Percentiles rank a stretch among this genome's conserved stretches.
These are phyloP conservation scores for Orthosia gothica DNA, from an alignment of 2,888 invertebrate genomes.

Conservation along the genomic window DNA sequence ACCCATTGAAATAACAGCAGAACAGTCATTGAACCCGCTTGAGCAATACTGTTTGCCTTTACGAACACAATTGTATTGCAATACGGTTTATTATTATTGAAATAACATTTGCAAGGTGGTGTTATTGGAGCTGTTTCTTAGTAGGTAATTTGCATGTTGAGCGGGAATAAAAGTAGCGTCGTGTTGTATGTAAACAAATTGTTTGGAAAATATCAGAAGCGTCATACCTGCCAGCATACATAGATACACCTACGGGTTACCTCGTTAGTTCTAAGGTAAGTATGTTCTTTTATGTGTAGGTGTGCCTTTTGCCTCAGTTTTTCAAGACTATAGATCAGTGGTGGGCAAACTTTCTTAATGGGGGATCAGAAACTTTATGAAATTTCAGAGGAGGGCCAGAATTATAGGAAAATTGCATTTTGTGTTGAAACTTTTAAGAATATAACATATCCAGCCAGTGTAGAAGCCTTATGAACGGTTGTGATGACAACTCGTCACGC, in stretches of 20 bases:
- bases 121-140: slow-evolving; percentile 13
- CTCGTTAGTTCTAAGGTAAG: no score
- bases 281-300: no score
- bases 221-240: background rate
- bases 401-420: no score
- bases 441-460: no score
- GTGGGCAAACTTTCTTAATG: no score
- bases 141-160: slow-evolving; percentile 35
- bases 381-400: no score
- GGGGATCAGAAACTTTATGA: no score
- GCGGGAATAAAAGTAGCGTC: slow-evolving; percentile 10
- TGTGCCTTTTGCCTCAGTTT: no score
- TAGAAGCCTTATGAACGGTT: no score
- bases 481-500: no score
- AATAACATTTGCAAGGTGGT: slow-evolving; percentile 47
- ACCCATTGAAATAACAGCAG: slow-evolving; percentile 59
- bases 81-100: slow-evolving; percentile 62
- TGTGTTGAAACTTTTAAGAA: no score
- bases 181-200: slow-evolving; percentile 10
- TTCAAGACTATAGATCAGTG: no score
- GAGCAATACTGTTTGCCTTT: slow-evolving; percentile 63
- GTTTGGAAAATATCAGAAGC: background rate
- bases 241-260: background rate
- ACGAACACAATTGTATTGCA: slow-evolving; percentile 61
- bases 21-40: slow-evolving; percentile 68